phyloP scores from a whole-genome alignment of 2,888 invertebrate species.

The Parnassius apollo region DNA sequence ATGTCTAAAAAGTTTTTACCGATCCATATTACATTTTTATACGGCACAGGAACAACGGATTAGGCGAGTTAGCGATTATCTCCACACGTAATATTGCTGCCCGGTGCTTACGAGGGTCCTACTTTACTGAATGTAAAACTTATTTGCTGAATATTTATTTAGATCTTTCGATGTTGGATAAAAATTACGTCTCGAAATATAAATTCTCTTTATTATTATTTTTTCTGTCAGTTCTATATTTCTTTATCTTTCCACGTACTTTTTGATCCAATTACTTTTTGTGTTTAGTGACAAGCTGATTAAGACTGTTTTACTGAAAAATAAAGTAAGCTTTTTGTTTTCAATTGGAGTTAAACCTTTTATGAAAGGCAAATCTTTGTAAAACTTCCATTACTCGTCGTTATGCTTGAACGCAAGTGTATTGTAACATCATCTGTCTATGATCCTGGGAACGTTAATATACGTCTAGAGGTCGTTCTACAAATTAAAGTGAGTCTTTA shows the following conservation, averaged over 20 bases:
- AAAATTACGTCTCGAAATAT: conserved; percentile 4
- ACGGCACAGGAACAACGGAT: conserved; percentile 10
- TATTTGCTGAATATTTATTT: conserved; percentile 15
- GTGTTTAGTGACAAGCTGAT: no score
- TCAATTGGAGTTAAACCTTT: no score
- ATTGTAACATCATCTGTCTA: not conserved
- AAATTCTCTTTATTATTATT: not conserved
- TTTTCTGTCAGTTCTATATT: no score
- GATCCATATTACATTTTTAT: conserved; percentile 6
- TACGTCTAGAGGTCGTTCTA: conserved; percentile 6
- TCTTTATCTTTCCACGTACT: no score
- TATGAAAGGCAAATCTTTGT: not conserved
- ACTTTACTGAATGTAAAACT: conserved; percentile 18
- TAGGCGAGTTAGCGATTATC: conserved; percentile 20
- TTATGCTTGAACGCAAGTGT: not conserved
- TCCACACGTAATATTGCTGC: conserved; percentile 5
- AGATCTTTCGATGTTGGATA: conserved; percentile 7
- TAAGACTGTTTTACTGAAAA: no score
- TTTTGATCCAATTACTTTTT: no score
- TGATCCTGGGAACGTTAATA: not conserved
- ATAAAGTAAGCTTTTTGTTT: no score
- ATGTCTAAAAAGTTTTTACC: not conserved
- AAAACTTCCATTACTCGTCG: not conserved
- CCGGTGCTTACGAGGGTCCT: conserved; percentile 4
- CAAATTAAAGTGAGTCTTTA: conserved; percentile 1